A percentile compares a stretch with the other conserved stretches of the same genome.
Conservation (phyloP, 1,140 invertebrate genomes). For the Aricia agestis region DNA sequence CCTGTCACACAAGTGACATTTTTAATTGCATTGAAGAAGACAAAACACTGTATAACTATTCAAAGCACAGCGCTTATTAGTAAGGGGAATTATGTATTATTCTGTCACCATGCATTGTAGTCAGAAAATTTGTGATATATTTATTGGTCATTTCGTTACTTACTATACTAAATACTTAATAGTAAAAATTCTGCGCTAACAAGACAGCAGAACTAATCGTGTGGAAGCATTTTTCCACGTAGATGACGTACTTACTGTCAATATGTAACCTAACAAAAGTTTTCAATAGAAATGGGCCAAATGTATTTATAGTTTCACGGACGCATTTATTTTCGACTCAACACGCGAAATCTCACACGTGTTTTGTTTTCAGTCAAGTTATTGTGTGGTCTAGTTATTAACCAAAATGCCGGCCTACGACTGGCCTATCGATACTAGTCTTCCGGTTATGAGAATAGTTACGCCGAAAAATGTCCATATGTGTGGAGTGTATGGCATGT, state of each 20-base stretch:
- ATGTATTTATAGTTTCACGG: neutral
- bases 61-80: no score
- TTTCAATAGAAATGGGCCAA: neutral
- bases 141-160: no score
- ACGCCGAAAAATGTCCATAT: conserved; percentile 58
- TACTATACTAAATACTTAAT: no score
- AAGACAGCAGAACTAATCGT: neutral
- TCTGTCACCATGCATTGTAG: no score
- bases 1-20: no score
- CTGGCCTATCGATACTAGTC: conserved; percentile 59
- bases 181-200: no score
- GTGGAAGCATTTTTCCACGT: neutral
- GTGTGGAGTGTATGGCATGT: conserved; percentile 64
- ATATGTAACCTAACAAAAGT: neutral
- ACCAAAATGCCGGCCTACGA: conserved; percentile 52
- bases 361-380: conserved; percentile 14
- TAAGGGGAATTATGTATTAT: no score
- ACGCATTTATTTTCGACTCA: neutral
- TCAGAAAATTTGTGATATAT: no score
- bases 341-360: neutral
- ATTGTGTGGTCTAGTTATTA: conserved; percentile 9
- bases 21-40: no score
- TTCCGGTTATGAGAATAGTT: conserved; percentile 63
- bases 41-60: no score
- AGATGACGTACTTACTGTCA: neutral